Percentiles rank a stretch among this genome's conserved stretches.
Evolutionary conservation across 2,113 vertebrate species (phyloP).

Genomic region (Turnix velox): DNA sequence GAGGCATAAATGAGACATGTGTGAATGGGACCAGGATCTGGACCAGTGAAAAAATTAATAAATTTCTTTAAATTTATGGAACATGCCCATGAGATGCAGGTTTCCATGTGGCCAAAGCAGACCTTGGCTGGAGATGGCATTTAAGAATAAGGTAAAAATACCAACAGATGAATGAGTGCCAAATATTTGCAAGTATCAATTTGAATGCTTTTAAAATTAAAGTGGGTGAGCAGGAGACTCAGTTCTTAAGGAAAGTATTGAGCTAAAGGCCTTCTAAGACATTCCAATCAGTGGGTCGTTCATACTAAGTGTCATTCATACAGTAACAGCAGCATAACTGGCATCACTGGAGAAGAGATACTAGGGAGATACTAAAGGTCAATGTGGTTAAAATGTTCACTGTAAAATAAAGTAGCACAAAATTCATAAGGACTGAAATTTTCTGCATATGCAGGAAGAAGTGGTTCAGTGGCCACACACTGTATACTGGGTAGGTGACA

Average conservation of each 20-base stretch:
- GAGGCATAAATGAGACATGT: not conserved
- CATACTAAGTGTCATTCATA: not conserved
- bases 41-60: not conserved
- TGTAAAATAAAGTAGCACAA: not conserved
- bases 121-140: not conserved
- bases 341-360: not conserved
- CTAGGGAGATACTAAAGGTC: not conserved
- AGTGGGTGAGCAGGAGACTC: not conserved
- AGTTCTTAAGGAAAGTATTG: not conserved
- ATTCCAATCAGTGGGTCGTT: not conserved
- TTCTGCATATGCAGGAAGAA: fast-evolving
- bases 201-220: not conserved
- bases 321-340: not conserved
- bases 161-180: not conserved
- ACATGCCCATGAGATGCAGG: not conserved
- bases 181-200: not conserved
- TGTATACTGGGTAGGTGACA: not conserved
- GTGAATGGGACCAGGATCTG: not conserved
- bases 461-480: fast-evolving
- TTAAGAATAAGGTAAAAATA: not conserved
- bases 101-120: not conserved
- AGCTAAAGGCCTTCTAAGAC: not conserved
- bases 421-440: not conserved
- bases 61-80: not conserved
- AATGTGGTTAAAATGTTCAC: not conserved